Evolutionary conservation across 2,113 vertebrate species (phyloP), one percentile per base, ranked within the genome.

Genomic region (Sigmodon hispidus): DNA sequence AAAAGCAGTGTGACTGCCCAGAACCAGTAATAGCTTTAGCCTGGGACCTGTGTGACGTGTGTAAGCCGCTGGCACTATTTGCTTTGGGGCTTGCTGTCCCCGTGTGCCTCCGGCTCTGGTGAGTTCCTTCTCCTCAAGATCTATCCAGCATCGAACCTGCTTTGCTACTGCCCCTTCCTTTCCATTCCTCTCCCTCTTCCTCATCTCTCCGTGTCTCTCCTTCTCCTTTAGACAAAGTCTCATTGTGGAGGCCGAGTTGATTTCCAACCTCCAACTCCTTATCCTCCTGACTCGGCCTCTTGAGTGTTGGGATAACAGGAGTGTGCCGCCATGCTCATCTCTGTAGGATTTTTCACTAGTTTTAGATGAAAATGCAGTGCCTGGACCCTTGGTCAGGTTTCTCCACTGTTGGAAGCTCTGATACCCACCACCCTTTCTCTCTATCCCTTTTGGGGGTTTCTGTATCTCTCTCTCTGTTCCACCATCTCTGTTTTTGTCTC

Each of bases 51-150:
- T 50, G 76, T 15, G 29, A 15, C 36, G 45, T 69, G 31, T 59
- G 7, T 15, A 19, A 40, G 24, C 59, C 72, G 24, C 59, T 65
- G 69, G 65, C 29, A 52, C 77, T 16, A 15, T 59, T 12, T 73
- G 59, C 9, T 0, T 6, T 26, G 52, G 87, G 86, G 26, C 0
- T 63, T 1, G 3, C 13, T 10, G 7, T 17, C 79, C 48, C 1
- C 17, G 1, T 13, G 5, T 22, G 11, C 29, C 65, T 6, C 2
- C 34, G 9, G 0, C 15, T 22, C 48, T 40, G 57, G 19, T 48
- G 43, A 12, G 5, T 55, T 31, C 8, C 52, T 36, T 57, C 8
- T 63, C n/a, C 26, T 50, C n/a, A 19, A 40, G 29, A 52, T 45
- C 57, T 10, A 61, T 0, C 5, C 36, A 70, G 48, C 50, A n/a